Conservation (phyloP, 2,113 vertebrate genomes). For the Gavialis gangeticus region DNA sequence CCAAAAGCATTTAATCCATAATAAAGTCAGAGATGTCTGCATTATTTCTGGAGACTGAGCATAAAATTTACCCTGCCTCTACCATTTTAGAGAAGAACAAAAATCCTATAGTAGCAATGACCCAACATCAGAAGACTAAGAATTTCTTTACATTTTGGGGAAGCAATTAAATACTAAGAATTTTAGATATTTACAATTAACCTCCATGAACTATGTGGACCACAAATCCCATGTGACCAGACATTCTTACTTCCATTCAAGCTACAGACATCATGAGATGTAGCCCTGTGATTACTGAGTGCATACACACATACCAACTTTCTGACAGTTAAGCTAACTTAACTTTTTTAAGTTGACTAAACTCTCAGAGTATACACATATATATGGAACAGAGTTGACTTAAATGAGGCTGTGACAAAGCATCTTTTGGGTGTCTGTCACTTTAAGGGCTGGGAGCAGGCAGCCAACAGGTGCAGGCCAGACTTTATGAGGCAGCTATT, state of each 20-base stretch:
- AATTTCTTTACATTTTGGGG: neutral
- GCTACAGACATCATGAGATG: neutral
- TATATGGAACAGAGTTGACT: no score
- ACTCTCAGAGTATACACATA: no score
- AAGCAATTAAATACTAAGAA: neutral
- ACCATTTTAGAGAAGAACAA: neutral
- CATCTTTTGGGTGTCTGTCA: no score
- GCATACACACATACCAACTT: no score
- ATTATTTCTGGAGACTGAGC: neutral
- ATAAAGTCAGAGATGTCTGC: neutral
- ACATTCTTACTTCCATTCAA: neutral
- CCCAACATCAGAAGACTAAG: neutral
- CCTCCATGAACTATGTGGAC: neutral
- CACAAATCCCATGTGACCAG: neutral
- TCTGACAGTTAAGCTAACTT: no score
- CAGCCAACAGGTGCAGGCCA: no score
- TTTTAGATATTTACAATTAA: neutral
- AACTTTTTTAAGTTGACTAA: no score
- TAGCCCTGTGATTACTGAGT: neutral
- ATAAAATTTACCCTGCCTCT: rapidly evolving
- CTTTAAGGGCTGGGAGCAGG: no score
- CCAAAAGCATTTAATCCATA: neutral
- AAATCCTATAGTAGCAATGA: neutral
- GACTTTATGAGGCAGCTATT: no score
- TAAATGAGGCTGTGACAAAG: no score